These are phyloP conservation scores for Zygogramma bicolorata DNA, from an alignment of 2,888 invertebrate species.

Conservation along the genomic window DNA sequence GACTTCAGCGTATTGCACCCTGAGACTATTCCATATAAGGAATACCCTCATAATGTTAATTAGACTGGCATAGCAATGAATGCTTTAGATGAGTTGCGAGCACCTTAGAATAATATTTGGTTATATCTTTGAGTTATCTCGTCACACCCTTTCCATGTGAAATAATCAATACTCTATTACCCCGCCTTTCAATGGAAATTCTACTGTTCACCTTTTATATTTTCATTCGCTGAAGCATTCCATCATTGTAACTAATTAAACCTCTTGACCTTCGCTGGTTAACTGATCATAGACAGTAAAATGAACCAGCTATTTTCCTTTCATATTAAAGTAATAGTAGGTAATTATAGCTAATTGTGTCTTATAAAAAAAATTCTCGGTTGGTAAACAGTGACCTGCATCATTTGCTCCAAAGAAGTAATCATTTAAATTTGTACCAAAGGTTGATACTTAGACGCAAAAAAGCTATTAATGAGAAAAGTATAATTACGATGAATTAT, in stretches of 20 bases:
- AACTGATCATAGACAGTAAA: not conserved
- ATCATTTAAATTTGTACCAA: not conserved
- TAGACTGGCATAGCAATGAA: no score
- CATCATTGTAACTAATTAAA: not conserved
- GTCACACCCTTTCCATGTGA: no score
- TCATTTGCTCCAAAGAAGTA: not conserved
- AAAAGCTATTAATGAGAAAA: no score
- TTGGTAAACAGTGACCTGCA: not conserved
- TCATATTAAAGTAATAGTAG: not conserved
- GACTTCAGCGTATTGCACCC: no score
- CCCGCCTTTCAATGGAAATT: not conserved
- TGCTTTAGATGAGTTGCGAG: no score
- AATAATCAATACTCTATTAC: not conserved
- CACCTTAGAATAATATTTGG: no score
- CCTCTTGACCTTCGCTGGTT: not conserved
- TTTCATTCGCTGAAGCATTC: not conserved
- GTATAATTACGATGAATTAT: no score
- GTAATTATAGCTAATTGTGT: not conserved
- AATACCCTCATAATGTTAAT: no score
- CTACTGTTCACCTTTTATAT: not conserved
- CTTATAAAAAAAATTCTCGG: not conserved
- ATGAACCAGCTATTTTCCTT: not conserved
- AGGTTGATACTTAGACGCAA: no score
- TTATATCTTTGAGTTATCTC: no score
- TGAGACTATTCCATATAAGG: no score